Base-by-base conservation (phyloP, 2,113 vertebrate species). In the Eulacestoma nigropectus region DNA sequence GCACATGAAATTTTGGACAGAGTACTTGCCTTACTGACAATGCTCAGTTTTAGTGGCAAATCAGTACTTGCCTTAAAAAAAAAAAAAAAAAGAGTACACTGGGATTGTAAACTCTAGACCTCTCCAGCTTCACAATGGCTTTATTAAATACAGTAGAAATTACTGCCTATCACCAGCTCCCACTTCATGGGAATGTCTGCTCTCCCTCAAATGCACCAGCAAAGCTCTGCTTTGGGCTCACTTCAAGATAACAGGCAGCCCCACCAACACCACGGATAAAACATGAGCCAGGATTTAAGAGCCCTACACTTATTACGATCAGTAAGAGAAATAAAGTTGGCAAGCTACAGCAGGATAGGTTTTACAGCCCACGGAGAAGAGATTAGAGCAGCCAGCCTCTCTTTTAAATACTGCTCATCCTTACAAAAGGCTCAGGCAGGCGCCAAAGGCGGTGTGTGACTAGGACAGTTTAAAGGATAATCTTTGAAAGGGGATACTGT, bases 401-500 rank as follows among this genome's bases (percentile, higher is more conserved):
- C 77, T 75, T 78, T 92, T 91, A 91, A 91, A 82, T 42, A 65
- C 93, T 39, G 64, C 9, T 93, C 91, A 76, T 95, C 91, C 84
- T 65, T 29, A 95, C 70, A 91, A 93, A 94, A 94, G 87, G 84
- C 87, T 93, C 74, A 49, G 84, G 94, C 74, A 32, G 80, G 89
- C 26, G 10, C 95, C 89, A 9, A 89, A 78, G 89, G 85, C 47
- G 1, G 19, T 21, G 80, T 77, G 76, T 6, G 32, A 94, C 73
- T 17, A 78, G 84, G 89, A 87, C 64, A 84, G 73, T 95, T 92
- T 89, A 94, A 84, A 16, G 89, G 91, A 96, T 94, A 65, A 94
- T 87, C 93, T 93, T 53, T 96, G 69, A 94, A 95, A 94, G 67
- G 89, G 65, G 91, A 93, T 94, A 95, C 69, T 94, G 91, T 89